These are phyloP conservation scores for Apomyelois bistriatella DNA, from an alignment of 2,888 invertebrate genomes.

Conservation along the genomic window DNA sequence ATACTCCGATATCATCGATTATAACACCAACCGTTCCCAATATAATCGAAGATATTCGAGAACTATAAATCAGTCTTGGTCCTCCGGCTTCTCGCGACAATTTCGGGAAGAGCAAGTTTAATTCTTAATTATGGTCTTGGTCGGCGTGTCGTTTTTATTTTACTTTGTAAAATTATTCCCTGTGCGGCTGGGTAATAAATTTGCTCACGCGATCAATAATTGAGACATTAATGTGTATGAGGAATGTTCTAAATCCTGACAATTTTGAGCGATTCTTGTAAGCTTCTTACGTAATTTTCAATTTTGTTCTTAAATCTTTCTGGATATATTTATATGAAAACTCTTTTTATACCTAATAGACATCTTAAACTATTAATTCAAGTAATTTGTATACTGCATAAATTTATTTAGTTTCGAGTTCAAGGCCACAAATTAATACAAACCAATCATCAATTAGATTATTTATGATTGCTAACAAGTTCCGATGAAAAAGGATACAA, in stretches of 20 bases:
- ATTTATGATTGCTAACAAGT: background rate
- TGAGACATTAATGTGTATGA: slow-evolving; percentile 48
- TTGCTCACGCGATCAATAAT: slow-evolving; percentile 56
- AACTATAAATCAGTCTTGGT: slow-evolving; percentile 58
- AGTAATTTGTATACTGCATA: too few relatives aligned
- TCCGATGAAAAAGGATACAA: background rate
- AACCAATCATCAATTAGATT: background rate
- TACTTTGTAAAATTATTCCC: slow-evolving; percentile 57
- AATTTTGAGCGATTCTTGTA: slow-evolving; percentile 18
- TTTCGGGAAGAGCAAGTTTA: slow-evolving; percentile 62
- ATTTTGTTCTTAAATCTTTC: background rate
- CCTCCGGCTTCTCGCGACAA: slow-evolving; percentile 52
- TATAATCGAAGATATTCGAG: slow-evolving; percentile 55
- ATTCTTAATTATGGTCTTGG: slow-evolving; percentile 70
- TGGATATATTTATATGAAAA: background rate
- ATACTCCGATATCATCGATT: slow-evolving; percentile 36
- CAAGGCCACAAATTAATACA: background rate
- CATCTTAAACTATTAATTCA: too few relatives aligned
- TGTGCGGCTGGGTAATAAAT: slow-evolving; percentile 45
- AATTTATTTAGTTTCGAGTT: background rate
- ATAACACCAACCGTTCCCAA: slow-evolving; percentile 54
- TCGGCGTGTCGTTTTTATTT: slow-evolving; percentile 61
- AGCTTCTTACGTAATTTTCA: slow-evolving; percentile 21
- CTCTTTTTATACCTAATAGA: too few relatives aligned
- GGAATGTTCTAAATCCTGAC: slow-evolving; percentile 23